Base-by-base conservation (phyloP, 2,888 invertebrate genomes). In the Priocnemis perturbator region DNA sequence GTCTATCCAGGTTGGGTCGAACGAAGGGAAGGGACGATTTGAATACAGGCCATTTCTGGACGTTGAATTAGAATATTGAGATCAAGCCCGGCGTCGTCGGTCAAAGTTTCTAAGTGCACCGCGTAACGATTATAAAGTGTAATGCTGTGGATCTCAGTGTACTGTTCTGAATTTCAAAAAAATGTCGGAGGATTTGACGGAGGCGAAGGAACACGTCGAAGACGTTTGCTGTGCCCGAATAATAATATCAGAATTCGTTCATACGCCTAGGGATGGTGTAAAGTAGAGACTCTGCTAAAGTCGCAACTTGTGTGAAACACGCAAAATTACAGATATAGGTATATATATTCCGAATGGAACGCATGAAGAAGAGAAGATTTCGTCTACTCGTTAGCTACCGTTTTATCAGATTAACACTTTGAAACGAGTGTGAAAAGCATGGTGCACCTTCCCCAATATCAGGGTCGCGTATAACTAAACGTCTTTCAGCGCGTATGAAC, bases 61-160 rank as follows among this genome's bases (percentile, higher is more conserved):
- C 73, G 79, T 68, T 69, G 73, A 66, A 85, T 85, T 83, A 84
- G 77, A 85, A 85, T 85, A 85, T 85, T 78, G 79, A 84, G 80
- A 85, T 85, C 78, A 73, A 60, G 50, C 5, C 61, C 71, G 64
- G 62, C 67, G 65, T 63, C 60, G 26, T 11, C 50, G 19, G 50
- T 50, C 37, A 37, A 37, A 37, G 37, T 37, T 37, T 37, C 37
- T 37, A 74, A 67, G 71, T 71, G 69, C 65, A 63, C 59, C 60
- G 63, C 48, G 67, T 66, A 69, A 53, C 67, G 73, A 86, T 86
- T 86, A 85, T 79, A 85, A 85, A 86, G 84, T 86, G 77, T 85
- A 83, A 85, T 85, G 78, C 77, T 74, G 71, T 72, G 78, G 84
- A 83, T 83, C 82, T 81, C 77, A 74, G 23, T 44, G 30, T 57